Conservation (phyloP, 2,113 vertebrate species). For the Falco punctatus region DNA sequence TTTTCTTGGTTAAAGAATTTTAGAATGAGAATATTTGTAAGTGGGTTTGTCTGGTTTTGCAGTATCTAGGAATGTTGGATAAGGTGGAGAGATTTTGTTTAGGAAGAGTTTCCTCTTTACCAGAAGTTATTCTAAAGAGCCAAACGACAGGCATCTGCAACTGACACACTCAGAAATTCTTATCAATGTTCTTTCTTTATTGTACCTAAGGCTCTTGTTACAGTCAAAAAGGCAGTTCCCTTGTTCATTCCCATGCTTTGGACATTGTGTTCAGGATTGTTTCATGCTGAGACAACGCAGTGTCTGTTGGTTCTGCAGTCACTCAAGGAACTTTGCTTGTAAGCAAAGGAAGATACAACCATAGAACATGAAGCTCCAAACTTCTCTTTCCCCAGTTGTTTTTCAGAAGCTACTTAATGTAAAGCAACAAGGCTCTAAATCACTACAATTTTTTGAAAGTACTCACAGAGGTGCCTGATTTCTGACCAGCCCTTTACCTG, state of each 20-base stretch:
- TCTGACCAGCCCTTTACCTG: neutral
- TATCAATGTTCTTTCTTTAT: neutral
- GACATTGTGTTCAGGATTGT: no score
- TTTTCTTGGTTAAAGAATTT: constrained; percentile 5
- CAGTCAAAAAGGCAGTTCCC: neutral
- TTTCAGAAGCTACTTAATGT: neutral
- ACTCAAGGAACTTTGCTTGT: neutral
- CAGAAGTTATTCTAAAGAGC: neutral
- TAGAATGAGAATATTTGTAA: neutral
- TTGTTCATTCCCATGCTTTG: neutral
- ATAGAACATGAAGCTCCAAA: neutral
- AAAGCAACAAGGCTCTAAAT: neutral
- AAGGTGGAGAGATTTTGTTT: neutral
- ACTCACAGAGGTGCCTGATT: neutral
- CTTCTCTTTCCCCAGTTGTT: neutral
- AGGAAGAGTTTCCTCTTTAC: neutral
- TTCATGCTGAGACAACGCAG: neutral
- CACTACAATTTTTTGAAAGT: neutral
- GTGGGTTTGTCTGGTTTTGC: neutral
- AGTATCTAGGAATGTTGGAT: neutral
- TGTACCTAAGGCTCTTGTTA: neutral
- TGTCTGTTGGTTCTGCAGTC: neutral
- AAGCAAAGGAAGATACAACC: neutral
- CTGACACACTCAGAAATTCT: neutral
- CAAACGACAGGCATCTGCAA: neutral